Evolutionary conservation across 1,140 invertebrate species (phyloP).

Genomic region (Tetranychus cinnabarinus): DNA sequence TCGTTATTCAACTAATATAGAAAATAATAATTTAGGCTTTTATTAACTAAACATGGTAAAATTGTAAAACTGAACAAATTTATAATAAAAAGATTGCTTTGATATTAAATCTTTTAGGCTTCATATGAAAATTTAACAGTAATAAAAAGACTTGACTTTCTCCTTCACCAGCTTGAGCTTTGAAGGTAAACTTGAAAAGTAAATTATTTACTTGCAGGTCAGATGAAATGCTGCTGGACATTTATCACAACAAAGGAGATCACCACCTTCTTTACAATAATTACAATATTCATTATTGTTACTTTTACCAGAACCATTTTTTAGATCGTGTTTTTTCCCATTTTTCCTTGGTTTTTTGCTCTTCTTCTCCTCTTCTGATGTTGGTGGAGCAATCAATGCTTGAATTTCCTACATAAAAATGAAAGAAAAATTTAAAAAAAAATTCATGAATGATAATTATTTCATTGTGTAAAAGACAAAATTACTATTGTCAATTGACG

Average conservation of each 20-base stretch:
- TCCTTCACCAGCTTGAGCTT: no score
- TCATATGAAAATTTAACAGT: no score
- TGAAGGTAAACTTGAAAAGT: background rate
- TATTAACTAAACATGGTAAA: no score
- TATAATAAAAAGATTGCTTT: no score
- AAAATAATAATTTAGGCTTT: no score
- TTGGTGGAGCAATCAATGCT: slow-evolving; percentile 56
- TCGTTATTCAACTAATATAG: no score
- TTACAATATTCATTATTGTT: slow-evolving; percentile 82
- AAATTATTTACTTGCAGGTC: slow-evolving; percentile 55
- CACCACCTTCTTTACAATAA: slow-evolving; percentile 70
- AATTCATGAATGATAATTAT: background rate
- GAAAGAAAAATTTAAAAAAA: background rate
- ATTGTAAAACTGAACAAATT: no score
- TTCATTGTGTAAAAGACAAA: background rate
- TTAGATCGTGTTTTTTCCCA: background rate
- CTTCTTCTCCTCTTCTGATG: slow-evolving; percentile 36
- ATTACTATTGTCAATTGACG: background rate
- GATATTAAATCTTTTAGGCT: no score
- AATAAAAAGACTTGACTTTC: no score
- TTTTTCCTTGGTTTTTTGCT: slow-evolving; percentile 31
- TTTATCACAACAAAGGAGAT: slow-evolving; percentile 80
- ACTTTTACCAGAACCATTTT: slow-evolving; percentile 37
- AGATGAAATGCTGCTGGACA: slow-evolving; percentile 86
- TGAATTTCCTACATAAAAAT: slow-evolving; percentile 46